Evolutionary conservation across 2,113 vertebrate genomes (phyloP).

Genomic region (Syrrhaptes paradoxus): DNA sequence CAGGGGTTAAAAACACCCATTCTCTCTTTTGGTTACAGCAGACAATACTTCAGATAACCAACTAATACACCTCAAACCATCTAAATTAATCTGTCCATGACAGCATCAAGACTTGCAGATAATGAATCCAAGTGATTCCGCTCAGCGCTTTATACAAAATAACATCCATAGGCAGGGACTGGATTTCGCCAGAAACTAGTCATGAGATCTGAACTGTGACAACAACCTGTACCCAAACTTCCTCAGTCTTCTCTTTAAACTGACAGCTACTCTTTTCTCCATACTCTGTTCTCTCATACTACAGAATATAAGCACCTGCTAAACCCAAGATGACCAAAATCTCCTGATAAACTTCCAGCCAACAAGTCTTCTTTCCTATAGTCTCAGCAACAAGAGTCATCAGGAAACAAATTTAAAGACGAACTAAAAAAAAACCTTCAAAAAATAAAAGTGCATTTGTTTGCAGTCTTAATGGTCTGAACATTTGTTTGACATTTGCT

Average conservation of each 20-base stretch:
- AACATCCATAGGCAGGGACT: background rate
- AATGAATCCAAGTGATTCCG: background rate
- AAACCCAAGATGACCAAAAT: background rate
- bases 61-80: background rate
- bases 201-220: background rate
- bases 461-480: background rate
- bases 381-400: background rate
- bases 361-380: background rate
- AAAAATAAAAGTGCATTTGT: background rate
- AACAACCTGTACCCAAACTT: background rate
- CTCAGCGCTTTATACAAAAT: background rate
- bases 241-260: background rate
- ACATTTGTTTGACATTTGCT: background rate
- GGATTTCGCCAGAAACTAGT: background rate
- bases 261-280: background rate
- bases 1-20: background rate
- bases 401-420: background rate
- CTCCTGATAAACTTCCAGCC: background rate
- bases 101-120: background rate
- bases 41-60: background rate
- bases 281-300: background rate
- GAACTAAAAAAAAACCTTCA: background rate
- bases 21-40: background rate
- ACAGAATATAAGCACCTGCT: background rate
- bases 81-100: background rate